Evolutionary conservation across 2,797 vertebrate genomes (phyloP).

Genomic region (Heterohyrax brucei): DNA sequence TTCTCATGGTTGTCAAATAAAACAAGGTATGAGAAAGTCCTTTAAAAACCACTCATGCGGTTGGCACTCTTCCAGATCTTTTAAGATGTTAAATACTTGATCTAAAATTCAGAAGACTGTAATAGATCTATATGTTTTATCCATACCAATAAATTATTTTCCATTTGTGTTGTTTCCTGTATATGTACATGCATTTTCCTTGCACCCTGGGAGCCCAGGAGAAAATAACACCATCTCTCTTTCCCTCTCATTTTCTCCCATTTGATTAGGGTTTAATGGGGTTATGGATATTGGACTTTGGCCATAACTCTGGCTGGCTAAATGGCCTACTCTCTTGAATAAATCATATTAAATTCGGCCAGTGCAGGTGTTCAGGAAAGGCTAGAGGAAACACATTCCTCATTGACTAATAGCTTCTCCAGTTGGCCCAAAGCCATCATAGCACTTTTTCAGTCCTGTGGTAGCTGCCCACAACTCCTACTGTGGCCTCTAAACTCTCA

Average conservation of each 20-base stretch:
- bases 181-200: neutral
- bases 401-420: neutral
- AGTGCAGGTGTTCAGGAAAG: conserved; percentile 18
- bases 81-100: conserved; percentile 1
- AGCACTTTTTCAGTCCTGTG: neutral
- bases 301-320: neutral
- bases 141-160: neutral
- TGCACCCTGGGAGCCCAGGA: neutral
- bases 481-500: neutral
- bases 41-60: neutral
- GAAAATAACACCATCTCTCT: neutral
- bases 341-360: conserved; percentile 63
- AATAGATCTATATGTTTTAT: neutral
- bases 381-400: neutral
- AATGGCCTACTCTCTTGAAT: conserved; percentile 20
- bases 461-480: neutral
- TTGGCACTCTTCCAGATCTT: neutral
- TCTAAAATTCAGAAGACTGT: neutral
- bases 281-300: neutral
- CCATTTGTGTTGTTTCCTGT: neutral
- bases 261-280: conserved; percentile 60
- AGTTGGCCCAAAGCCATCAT: neutral
- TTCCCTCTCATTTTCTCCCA: neutral
- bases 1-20: neutral
- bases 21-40: neutral